A percentile compares a stretch with the other conserved stretches of the same genome.
Evolutionary conservation across 2,113 vertebrate genomes (phyloP).

Genomic region (Oryzias javanicus): DNA sequence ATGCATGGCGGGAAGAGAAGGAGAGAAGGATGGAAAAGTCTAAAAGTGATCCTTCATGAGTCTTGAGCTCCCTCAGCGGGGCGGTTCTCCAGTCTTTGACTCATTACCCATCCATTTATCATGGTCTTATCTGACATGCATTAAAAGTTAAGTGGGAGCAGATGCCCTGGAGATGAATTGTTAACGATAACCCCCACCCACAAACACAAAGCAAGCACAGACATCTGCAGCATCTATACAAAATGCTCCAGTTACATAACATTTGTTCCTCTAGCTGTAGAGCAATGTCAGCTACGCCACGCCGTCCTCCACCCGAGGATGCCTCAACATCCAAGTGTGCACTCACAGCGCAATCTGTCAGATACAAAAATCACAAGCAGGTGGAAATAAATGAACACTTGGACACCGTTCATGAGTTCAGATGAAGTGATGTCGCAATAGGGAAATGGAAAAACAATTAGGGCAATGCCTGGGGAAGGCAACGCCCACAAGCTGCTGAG

Average conservation of each 20-base stretch:
- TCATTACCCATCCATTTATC: constrained; percentile 60
- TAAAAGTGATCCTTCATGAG: constrained; percentile 20
- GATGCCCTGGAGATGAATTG: constrained; percentile 58
- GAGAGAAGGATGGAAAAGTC: constrained; percentile 34
- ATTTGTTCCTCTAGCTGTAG: constrained; percentile 27
- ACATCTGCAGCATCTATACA: constrained; percentile 62
- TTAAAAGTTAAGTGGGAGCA: constrained; percentile 71
- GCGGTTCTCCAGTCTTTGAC: constrained; percentile 39
- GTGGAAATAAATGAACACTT: constrained; percentile 6
- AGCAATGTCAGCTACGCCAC: constrained; percentile 31
- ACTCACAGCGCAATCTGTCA: background rate
- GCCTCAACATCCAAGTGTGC: constrained; percentile 12
- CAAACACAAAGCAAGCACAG: constrained; percentile 30
- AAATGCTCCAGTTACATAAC: constrained; percentile 68
- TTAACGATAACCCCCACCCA: constrained; percentile 43
- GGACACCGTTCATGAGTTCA: constrained; percentile 43
- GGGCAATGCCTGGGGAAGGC: constrained; percentile 49
- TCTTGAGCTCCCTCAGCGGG: constrained; percentile 67
- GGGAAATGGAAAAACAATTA: constrained; percentile 64
- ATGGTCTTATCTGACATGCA: constrained; percentile 74
- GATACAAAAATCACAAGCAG: constrained; percentile 10
- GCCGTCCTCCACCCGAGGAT: constrained; percentile 12
- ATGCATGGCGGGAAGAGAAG: constrained; percentile 30
- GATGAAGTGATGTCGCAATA: constrained; percentile 46
- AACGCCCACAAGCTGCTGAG: constrained; percentile 53